Conservation (phyloP, 2,113 vertebrate genomes). For the Chaenocephalus aceratus region DNA sequence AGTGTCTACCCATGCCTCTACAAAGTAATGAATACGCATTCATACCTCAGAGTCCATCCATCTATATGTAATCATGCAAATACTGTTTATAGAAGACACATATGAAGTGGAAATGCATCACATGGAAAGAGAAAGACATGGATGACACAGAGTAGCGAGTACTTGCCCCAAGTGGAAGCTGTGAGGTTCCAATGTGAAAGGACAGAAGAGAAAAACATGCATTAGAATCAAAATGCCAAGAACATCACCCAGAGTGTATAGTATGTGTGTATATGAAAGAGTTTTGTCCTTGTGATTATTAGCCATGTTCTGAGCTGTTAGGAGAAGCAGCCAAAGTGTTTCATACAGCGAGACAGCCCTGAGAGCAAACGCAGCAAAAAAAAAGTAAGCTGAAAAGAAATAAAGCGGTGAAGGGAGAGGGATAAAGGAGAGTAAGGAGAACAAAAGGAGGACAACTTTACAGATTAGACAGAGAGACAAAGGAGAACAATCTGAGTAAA, state of each 20-base stretch:
- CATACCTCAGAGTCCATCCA: not conserved
- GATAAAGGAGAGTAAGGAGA: slow-evolving; percentile 80
- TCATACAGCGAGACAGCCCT: slow-evolving; percentile 26
- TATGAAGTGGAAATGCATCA: slow-evolving; percentile 6
- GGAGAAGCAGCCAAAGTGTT: slow-evolving; percentile 20
- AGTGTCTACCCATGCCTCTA: slow-evolving; percentile 1
- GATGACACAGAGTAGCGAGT: slow-evolving; percentile 83
- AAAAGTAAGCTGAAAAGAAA: slow-evolving; percentile 6
- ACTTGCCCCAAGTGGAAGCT: slow-evolving; percentile 93
- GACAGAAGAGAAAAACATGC: slow-evolving; percentile 57
- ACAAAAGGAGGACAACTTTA: slow-evolving; percentile 59
- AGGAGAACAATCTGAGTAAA: slow-evolving; percentile 10
- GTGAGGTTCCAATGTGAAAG: slow-evolving; percentile 84
- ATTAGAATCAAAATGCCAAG: slow-evolving; percentile 34
- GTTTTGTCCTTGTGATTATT: slow-evolving; percentile 22
- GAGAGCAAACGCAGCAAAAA: slow-evolving; percentile 13
- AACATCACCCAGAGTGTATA: slow-evolving; percentile 79
- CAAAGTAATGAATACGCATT: slow-evolving; percentile 16
- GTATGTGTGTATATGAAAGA: not conserved
- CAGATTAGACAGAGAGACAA: slow-evolving; percentile 40
- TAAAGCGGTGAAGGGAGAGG: slow-evolving; percentile 10
- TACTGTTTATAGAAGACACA: not conserved
- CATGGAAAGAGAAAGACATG: slow-evolving; percentile 53
- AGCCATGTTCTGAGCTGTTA: slow-evolving; percentile 13
- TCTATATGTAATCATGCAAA: slow-evolving; percentile 15